phyloP scores from a whole-genome alignment of 2,888 invertebrate species.

The Brachyopa scutellaris region DNA sequence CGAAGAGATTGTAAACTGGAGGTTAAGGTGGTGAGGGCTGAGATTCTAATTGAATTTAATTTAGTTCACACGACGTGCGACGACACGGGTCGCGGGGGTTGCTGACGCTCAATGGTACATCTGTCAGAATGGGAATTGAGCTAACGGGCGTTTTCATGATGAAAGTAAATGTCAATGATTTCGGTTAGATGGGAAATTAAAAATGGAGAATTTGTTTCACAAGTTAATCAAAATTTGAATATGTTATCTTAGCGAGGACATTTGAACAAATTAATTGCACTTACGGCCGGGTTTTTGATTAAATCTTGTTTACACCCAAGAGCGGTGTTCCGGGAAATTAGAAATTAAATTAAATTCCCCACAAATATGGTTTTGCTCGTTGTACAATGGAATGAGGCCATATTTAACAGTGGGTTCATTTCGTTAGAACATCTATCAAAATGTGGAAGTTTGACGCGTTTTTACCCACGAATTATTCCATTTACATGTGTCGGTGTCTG shows the following conservation, averaged over 20 bases:
- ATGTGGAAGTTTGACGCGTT: too few species aligned
- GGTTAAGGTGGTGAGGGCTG: constrained; percentile 30
- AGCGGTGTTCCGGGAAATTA: too few species aligned
- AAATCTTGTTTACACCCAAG: too few species aligned
- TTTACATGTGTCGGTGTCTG: too few species aligned
- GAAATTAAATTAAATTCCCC: too few species aligned
- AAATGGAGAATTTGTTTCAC: not conserved
- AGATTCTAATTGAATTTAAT: constrained; percentile 59
- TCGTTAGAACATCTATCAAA: too few species aligned
- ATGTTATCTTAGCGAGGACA: not conserved
- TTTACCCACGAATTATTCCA: too few species aligned
- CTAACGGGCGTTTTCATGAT: constrained; percentile 2
- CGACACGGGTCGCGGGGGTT: not conserved
- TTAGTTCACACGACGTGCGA: constrained; percentile 18
- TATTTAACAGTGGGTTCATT: too few species aligned
- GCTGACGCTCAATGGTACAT: not conserved
- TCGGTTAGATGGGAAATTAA: not conserved
- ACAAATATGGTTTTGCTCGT: too few species aligned
- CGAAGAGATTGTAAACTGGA: not conserved
- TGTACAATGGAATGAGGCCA: too few species aligned
- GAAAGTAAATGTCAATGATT: constrained; percentile 11
- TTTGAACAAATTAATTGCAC: not conserved
- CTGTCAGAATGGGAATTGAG: not conserved
- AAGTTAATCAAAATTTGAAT: not conserved
- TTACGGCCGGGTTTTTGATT: not conserved